Evolutionary conservation across 1,140 invertebrate genomes (phyloP), one percentile per base, ranked within the genome.

Genomic region (Goniozus legneri): DNA sequence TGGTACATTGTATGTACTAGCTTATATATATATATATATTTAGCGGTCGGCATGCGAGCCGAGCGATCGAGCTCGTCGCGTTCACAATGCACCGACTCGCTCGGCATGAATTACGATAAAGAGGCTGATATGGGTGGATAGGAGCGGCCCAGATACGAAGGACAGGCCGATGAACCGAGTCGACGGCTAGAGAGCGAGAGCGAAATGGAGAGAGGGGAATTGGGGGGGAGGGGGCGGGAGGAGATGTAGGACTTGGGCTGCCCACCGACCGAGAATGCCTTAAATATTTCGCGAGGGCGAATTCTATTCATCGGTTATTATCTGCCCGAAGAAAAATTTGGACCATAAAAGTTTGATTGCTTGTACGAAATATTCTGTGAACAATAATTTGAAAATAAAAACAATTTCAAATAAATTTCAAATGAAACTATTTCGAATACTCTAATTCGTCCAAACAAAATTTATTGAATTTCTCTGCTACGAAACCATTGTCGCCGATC

Each of bases 91-190:
- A 52, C 47, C 37, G 44, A 50, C 43, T 52, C 36, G 49, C 19
- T 47, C 46, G 32, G 54, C 50, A 58, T 62, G 57, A 62, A 62
- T 62, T 62, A 60, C 60, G 57, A 64, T 62, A 62, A 64, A 62
- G 56, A 58, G 54, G 27, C 52, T 62, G 54, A 62, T 64, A 55
- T 52, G 39, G 50, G 46, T 45, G 54, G 50, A 60, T 60, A 57
- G 58, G 44, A 60, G 36, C 52, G 59, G 57, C 59, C 57, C 54
- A 64, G 56, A 62, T 64, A 64, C 54, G 54, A 59, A 61, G 61
- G 53, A 54, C 59, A 52, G 59, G 59, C 57, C 59, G 51, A 58
- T 56, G 62, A 62, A 62, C 62, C 46, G 43, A 3, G n/a, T n/a
- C n/a, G n/a, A n/a, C n/a, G n/a, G n/a, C n/a, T 40, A 40, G 47